A percentile compares a stretch with the other conserved stretches of the same genome.
phyloP scores from a whole-genome alignment of 2,113 vertebrate genomes.

The Callaeas wilsoni region DNA sequence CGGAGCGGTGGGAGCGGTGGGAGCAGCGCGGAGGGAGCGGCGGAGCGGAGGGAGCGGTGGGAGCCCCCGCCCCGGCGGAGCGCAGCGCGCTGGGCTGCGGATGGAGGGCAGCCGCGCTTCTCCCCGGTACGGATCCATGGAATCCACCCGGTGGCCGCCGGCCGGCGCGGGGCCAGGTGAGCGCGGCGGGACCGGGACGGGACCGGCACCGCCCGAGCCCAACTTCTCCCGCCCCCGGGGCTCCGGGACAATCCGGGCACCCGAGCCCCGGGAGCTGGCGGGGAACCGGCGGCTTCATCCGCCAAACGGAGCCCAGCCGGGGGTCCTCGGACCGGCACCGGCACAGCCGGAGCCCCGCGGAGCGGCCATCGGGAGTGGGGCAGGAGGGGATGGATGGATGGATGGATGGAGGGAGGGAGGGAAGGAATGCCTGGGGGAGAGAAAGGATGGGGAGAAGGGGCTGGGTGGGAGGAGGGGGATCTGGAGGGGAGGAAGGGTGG shows the following conservation, averaged over 20 bases:
- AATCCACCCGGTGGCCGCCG: constrained; percentile 72
- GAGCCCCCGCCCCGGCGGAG: background rate
- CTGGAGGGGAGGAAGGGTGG: background rate
- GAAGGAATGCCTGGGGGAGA: background rate
- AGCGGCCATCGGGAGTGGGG: background rate
- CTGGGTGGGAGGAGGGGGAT: background rate
- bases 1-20: too few species aligned
- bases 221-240: background rate
- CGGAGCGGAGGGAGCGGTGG: too few species aligned
- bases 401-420: background rate
- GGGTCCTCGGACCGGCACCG: background rate
- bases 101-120: constrained; percentile 64
- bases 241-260: background rate
- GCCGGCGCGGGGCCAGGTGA: constrained; percentile 70
- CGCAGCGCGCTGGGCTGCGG: background rate
- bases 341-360: background rate
- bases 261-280: background rate
- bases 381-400: background rate
- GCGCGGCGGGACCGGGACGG: background rate
- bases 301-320: background rate
- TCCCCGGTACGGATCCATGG: constrained; percentile 77
- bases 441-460: too few species aligned
- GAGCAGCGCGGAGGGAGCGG: too few species aligned
- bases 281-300: background rate
- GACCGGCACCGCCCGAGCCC: background rate